phyloP scores from a whole-genome alignment of 2,888 invertebrate species.

The Sminthurinus aureus region DNA sequence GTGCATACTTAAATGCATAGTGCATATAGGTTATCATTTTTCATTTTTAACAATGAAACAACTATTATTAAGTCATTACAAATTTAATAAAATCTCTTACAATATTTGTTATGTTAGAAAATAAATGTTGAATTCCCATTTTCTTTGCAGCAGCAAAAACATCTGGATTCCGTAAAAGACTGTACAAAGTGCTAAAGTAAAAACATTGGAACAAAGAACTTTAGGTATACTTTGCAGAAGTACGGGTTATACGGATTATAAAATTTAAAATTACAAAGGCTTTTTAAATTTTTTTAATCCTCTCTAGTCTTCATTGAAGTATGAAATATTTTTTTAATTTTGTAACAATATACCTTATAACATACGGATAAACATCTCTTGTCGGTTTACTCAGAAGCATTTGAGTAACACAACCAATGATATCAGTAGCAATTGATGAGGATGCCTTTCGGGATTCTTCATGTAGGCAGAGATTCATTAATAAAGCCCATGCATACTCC shows the following conservation, averaged over 20 bases:
- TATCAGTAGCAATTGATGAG: conserved; percentile 49
- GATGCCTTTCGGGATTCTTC: conserved; percentile 61
- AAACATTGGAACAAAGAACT: no score
- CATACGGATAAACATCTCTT: conserved; percentile 65
- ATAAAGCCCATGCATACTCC: conserved; percentile 72
- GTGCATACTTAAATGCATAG: not conserved
- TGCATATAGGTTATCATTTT: not conserved
- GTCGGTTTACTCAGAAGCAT: conserved; percentile 51
- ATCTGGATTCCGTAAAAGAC: conserved; percentile 65
- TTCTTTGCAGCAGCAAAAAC: conserved; percentile 66
- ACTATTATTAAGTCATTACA: no score
- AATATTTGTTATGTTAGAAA: conserved; percentile 42
- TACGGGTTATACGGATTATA: no score
- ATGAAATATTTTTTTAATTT: no score
- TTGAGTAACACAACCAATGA: conserved; percentile 52
- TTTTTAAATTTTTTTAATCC: no score
- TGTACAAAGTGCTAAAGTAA: conserved; percentile 68
- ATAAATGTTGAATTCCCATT: conserved; percentile 65
- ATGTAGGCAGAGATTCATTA: conserved; percentile 74
- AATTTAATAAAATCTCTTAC: conserved; percentile 11
- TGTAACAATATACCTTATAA: no score
- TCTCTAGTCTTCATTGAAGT: no score
- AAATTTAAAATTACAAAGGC: no score
- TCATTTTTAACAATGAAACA: not conserved
- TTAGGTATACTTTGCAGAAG: no score